A percentile compares a stretch with the other conserved stretches of the same genome.
Evolutionary conservation across 2,888 invertebrate genomes (phyloP).

Genomic region (Papilio demoleus): DNA sequence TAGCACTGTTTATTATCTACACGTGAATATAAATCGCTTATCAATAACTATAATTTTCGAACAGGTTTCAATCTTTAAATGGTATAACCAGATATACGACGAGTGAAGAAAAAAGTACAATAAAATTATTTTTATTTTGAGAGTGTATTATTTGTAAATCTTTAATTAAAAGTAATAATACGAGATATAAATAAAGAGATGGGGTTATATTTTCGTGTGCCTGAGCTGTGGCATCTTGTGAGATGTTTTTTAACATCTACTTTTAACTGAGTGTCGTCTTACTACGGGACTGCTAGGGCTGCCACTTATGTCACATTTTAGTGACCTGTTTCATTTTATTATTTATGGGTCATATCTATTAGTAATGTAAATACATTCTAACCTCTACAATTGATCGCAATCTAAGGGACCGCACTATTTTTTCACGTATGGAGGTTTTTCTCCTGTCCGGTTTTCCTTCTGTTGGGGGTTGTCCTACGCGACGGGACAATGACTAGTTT

Average conservation of each 20-base stretch:
- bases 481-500: no score
- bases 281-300: slow-evolving; percentile 53
- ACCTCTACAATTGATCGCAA: no score
- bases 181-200: slow-evolving; percentile 33
- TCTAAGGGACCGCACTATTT: no score
- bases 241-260: slow-evolving; percentile 62
- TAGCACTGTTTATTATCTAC: slow-evolving; percentile 43
- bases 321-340: no score
- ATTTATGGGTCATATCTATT: no score
- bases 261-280: slow-evolving; percentile 57
- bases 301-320: slow-evolving; percentile 26
- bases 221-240: slow-evolving; percentile 46
- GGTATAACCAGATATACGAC: slow-evolving; percentile 9
- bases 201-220: slow-evolving; percentile 33
- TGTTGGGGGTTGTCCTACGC: no score
- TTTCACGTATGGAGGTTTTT: no score
- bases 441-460: no score
- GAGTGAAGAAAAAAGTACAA: neutral
- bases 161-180: neutral
- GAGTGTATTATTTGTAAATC: neutral
- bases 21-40: slow-evolving; percentile 44
- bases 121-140: neutral
- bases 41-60: slow-evolving; percentile 28
- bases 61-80: neutral
- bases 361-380: no score